Evolutionary conservation across 2,797 vertebrate genomes (phyloP).

Genomic region (Enteromius anoplus): DNA sequence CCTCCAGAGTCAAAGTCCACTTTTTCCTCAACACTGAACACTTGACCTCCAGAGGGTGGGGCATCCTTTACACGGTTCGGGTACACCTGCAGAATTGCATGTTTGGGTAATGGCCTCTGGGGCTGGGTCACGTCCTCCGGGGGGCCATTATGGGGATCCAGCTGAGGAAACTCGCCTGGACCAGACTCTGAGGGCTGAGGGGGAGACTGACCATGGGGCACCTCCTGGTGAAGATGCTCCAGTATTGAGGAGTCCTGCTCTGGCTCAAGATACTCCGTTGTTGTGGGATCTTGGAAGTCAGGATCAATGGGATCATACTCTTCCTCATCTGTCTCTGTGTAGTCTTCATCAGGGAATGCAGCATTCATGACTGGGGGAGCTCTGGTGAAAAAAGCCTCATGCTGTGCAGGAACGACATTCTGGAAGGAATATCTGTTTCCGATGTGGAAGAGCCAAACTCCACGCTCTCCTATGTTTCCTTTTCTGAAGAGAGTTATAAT

Average conservation of each 20-base stretch:
- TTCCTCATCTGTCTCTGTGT: constrained; percentile 70
- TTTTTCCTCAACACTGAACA: constrained; percentile 82
- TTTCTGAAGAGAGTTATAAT: constrained; percentile 72
- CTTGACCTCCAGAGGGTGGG: constrained; percentile 67
- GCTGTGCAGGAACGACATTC: constrained; percentile 79
- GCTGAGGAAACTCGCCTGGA: constrained; percentile 46
- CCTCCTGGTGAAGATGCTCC: constrained; percentile 38
- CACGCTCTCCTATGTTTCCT: constrained; percentile 86
- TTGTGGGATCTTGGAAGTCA: constrained; percentile 65
- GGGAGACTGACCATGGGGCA: constrained; percentile 15
- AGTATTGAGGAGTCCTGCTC: constrained; percentile 43
- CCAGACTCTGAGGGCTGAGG: constrained; percentile 31
- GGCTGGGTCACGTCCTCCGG: constrained; percentile 41
- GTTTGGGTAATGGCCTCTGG: constrained; percentile 36
- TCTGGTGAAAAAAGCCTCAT: constrained; percentile 59
- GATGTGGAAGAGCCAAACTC: constrained; percentile 93
- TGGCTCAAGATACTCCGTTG: constrained; percentile 56
- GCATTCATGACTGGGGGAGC: constrained; percentile 67
- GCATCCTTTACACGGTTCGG: constrained; percentile 53
- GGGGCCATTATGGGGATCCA: constrained; percentile 35
- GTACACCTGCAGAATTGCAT: constrained; percentile 63
- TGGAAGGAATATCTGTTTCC: constrained; percentile 78
- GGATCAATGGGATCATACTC: constrained; percentile 70
- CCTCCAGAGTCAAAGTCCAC: constrained; percentile 81
- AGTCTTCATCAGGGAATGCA: constrained; percentile 74